Base-by-base conservation (phyloP, 30 jellyfish, hydroid and myxozoan genomes). In the Turritopsis dohrnii region DNA sequence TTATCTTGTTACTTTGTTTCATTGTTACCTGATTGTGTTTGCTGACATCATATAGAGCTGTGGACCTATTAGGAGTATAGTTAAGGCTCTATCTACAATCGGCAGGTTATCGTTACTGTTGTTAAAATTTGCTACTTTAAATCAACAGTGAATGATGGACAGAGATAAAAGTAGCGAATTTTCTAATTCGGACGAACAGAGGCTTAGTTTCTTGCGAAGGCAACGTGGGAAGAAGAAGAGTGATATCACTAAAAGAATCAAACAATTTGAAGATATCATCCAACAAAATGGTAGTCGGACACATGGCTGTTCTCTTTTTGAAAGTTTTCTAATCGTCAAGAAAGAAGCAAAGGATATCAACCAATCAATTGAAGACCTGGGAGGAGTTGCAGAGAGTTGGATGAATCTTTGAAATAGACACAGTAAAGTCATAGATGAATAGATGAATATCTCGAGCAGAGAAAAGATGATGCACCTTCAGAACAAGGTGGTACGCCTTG, bases 291-390 rank as follows among this genome's bases (percentile, higher is more conserved):
- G 77, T 7, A 69, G 77, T 21, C 77, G 77, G 22, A 69, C 77
- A 19, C 77, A 21, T n/a, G 19, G 9, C 19, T 7, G 30, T 69
- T 69, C 77, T 23, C 19, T 69, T 8, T 69, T 69, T 19, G 22
- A 69, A 69, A 69, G 77, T 69, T 21, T 69, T 19, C 30, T 19
- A 8, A 16, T 69, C 31, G 77, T 69, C 30, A 16, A 69, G 30
- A 69, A 27, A 69, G 77, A 69, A 69, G 77, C 77, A 27, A 69
- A 69, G 77, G 77, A 69, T 8, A 69, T 69, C 28, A 69, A 69
- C 77, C 77, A 69, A 69, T 23, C 77, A 69, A 8, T 69, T n/a
- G 77, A 69, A 69, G 77, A 69, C 19, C 77, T 69, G 9, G 77
- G 77, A 27, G 8, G 19, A 7, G 77, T 7, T 27, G 19, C 77